Evolutionary conservation across 2,797 vertebrate genomes (phyloP).

Genomic region (Myotis planiceps): DNA sequence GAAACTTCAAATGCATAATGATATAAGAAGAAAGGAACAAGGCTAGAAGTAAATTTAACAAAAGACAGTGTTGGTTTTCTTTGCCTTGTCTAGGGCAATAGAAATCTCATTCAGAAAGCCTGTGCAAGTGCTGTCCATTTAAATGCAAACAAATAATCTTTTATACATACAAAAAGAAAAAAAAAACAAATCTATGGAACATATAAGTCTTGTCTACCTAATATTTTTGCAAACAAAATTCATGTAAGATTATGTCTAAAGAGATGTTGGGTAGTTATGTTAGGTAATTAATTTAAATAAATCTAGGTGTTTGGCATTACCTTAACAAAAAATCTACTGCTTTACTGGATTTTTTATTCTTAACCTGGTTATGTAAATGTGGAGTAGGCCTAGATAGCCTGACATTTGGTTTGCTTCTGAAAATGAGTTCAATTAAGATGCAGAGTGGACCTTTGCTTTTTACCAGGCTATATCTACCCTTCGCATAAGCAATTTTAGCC

Average conservation of each 20-base stretch:
- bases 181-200: background rate
- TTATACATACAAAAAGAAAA: background rate
- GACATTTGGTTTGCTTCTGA: background rate
- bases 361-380: background rate
- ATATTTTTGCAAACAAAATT: background rate
- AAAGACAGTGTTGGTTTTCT: background rate
- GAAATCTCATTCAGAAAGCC: slow-evolving; percentile 21
- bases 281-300: background rate
- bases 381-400: background rate
- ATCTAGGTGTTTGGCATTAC: background rate
- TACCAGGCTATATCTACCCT: background rate
- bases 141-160: background rate
- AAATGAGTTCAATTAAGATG: slow-evolving; percentile 27
- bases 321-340: background rate
- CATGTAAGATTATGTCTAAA: background rate
- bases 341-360: background rate
- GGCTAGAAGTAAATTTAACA: background rate
- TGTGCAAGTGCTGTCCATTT: background rate
- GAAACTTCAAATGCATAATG: slow-evolving; percentile 71
- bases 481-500: background rate
- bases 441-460: background rate
- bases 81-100: background rate
- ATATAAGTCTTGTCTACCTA: background rate
- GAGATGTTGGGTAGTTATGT: background rate
- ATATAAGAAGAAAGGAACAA: background rate